Percentiles rank a stretch among this genome's conserved stretches.
These are phyloP conservation scores for Melieria picta DNA, from an alignment of 2,888 invertebrate species.

Conservation along the genomic window DNA sequence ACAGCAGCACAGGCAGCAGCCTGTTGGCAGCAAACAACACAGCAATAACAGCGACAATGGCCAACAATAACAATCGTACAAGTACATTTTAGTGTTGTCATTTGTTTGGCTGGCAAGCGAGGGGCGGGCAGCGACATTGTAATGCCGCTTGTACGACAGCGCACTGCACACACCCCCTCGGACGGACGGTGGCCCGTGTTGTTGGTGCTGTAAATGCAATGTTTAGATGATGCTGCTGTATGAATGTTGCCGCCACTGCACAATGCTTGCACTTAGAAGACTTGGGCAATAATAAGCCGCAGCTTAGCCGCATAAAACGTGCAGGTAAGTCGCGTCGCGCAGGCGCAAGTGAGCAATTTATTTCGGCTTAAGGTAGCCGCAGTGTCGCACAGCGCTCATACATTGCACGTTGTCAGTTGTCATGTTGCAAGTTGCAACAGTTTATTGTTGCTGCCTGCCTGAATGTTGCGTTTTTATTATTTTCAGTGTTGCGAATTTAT, in stretches of 20 bases:
- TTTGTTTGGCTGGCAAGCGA: not conserved
- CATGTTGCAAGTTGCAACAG: slow-evolving; percentile 34
- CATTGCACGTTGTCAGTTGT: slow-evolving; percentile 38
- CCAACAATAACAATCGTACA: not conserved
- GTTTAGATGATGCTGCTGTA: too few species aligned
- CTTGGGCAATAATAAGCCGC: too few species aligned
- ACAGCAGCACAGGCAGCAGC: not conserved
- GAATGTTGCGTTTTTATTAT: too few species aligned
- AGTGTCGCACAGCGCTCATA: slow-evolving; percentile 18
- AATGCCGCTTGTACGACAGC: too few species aligned
- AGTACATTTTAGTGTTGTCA: slow-evolving; percentile 1
- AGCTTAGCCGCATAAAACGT: too few species aligned
- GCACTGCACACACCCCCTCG: too few species aligned
- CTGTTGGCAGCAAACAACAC: not conserved
- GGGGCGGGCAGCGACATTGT: too few species aligned
- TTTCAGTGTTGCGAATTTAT: too few species aligned
- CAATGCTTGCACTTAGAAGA: too few species aligned
- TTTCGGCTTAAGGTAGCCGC: slow-evolving; percentile 27
- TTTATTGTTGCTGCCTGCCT: slow-evolving; percentile 16
- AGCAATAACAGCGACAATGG: slow-evolving; percentile 1
- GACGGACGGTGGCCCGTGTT: too few species aligned
- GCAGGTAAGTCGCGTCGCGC: not conserved
- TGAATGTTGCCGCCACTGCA: too few species aligned
- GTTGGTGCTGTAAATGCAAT: too few species aligned
- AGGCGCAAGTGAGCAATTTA: slow-evolving; percentile 22